Evolutionary conservation across 2,113 vertebrate genomes (phyloP).

Genomic region (Lontra canadensis): DNA sequence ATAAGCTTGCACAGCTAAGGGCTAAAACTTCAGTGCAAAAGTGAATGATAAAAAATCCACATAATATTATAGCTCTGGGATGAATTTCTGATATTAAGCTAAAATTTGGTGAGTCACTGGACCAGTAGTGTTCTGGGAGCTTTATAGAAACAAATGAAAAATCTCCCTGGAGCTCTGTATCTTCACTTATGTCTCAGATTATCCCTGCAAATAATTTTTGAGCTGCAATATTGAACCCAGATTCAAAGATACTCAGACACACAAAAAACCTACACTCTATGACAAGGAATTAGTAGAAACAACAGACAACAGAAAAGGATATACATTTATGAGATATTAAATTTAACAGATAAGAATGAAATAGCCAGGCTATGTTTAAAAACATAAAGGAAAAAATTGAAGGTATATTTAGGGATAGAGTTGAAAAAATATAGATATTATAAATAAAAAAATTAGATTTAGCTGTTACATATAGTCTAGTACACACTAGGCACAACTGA

Average conservation of each 20-base stretch:
- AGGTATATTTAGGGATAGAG: not conserved
- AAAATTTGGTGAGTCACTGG: not conserved
- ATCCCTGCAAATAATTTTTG: not conserved
- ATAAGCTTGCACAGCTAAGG: not conserved
- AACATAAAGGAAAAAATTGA: not conserved
- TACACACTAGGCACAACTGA: not conserved
- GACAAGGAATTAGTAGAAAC: not conserved
- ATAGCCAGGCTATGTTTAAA: not conserved
- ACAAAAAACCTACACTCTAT: not conserved
- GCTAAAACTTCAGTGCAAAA: not conserved
- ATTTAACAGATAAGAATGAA: not conserved
- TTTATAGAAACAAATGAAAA: not conserved
- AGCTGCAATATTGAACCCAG: not conserved
- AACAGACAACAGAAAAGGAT: not conserved
- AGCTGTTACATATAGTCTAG: not conserved
- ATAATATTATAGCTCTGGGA: not conserved
- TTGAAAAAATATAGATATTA: not conserved
- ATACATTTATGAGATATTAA: not conserved
- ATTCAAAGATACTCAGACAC: not conserved
- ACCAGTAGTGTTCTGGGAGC: not conserved
- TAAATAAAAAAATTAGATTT: not conserved
- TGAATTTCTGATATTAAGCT: not conserved
- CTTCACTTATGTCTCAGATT: not conserved
- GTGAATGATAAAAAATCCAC: not conserved
- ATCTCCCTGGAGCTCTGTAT: not conserved